phyloP scores from a whole-genome alignment of 2,113 vertebrate genomes.

The Candoia aspera region DNA sequence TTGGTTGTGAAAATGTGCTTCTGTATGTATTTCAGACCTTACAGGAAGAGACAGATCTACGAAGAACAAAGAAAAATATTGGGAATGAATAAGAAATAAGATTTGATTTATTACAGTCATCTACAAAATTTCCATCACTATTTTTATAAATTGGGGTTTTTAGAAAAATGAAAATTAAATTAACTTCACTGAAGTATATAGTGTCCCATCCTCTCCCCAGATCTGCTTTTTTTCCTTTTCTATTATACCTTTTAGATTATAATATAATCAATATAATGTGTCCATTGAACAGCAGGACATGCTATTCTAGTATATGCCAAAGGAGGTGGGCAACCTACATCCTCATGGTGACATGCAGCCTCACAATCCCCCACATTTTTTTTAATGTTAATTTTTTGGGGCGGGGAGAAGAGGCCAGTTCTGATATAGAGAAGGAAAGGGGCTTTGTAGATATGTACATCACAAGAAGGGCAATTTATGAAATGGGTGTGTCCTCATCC shows the following conservation, averaged over 20 bases:
- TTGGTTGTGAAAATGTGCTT: conserved; percentile 37
- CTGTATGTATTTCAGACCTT: conserved; percentile 47
- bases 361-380: background rate
- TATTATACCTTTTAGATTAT: background rate
- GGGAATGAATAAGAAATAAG: conserved; percentile 43
- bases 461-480: no score
- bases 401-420: no score
- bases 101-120: conserved; percentile 35
- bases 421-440: no score
- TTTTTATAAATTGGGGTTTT: background rate
- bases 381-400: background rate
- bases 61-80: background rate
- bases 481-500: no score
- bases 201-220: background rate
- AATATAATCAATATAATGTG: background rate
- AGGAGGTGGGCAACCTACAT: background rate
- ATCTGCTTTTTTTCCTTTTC: background rate
- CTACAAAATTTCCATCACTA: conserved; percentile 30
- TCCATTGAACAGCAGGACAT: background rate
- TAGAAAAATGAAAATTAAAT: conserved; percentile 13
- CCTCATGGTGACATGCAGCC: background rate
- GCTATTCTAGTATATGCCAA: background rate
- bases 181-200: background rate
- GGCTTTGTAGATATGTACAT: no score
- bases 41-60: conserved; percentile 34